phyloP scores from a whole-genome alignment of 1,140 invertebrate genomes.

The Pinna nobilis region DNA sequence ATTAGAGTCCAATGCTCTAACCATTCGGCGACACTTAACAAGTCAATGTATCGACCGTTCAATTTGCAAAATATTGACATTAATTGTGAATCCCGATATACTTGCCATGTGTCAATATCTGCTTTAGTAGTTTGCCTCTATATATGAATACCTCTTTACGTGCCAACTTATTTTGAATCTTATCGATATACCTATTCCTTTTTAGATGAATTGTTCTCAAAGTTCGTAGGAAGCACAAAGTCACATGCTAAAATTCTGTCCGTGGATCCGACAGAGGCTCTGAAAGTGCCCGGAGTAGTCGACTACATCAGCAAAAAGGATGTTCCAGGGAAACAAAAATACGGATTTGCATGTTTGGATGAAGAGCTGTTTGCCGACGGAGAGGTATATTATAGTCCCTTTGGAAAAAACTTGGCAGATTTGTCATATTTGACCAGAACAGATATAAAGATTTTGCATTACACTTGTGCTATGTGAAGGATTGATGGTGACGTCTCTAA shows the following conservation, averaged over 20 bases:
- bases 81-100: no score
- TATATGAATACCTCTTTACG: no score
- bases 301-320: slow-evolving; percentile 69
- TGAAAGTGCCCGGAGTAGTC: slow-evolving; percentile 81
- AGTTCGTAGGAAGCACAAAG: slow-evolving; percentile 85
- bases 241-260: slow-evolving; percentile 86
- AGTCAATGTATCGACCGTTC: no score
- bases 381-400: slow-evolving; percentile 43
- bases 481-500: no score
- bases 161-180: neutral
- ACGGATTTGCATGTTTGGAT: slow-evolving; percentile 42
- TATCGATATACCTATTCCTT: neutral
- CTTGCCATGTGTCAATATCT: no score
- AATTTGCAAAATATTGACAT: no score
- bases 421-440: neutral
- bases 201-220: slow-evolving; percentile 80
- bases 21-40: no score
- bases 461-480: no score
- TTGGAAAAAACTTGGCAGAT: neutral
- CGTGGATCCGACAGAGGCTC: slow-evolving; percentile 81
- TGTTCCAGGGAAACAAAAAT: slow-evolving; percentile 62
- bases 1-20: no score
- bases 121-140: no score
- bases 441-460: no score
- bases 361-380: slow-evolving; percentile 62